Evolutionary conservation across 2,888 invertebrate species (phyloP), one percentile per base, ranked within the genome.

Genomic region (Parnassius smintheus): DNA sequence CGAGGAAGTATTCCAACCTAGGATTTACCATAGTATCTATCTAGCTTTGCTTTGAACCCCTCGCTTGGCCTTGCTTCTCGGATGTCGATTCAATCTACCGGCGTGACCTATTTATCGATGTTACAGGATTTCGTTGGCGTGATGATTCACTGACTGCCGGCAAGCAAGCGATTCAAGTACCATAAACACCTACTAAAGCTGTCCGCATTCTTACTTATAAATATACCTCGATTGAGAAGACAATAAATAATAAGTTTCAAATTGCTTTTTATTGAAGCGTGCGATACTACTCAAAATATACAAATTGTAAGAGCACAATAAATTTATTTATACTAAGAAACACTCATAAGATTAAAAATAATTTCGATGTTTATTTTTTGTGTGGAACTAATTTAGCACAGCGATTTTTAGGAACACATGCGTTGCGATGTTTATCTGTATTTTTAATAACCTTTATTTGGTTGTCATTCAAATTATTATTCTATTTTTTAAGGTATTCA

Each of bases 1-100:
- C 95, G 85, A 94, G 94, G 90, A 94, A 95, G 92, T 96, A 95
- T 92, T 93, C 94, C 74, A 85, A 78, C 71, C 88, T 91, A 68
- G 91, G 92, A 72, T 91, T 91, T 86, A 90, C 84, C 82, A 86
- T 85, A 74, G 86, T 91, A 67, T 88, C 87, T 74, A 83, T 91
- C 77, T 91, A 91, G 91, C 90, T 89, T 89, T 79, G 88, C 88
- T 82, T 82, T 90, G 89, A 87, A 83, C 82, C 74, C 78, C 71
- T 75, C 77, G 90, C 90, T 89, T 89, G 73, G 80, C 77, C 74
- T 88, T 81, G 90, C 90, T 88, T 78, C 81, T 81, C 78, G 84
- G 84, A 83, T 80, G 66, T 72, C 65, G 65, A 75, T 72, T 76
- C 77, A 74, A 71, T 71, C 80, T 70, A 69, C 77, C 77, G 72